Base-by-base conservation (phyloP, 2,888 invertebrate species). In the Nemotelus pantherinus region DNA sequence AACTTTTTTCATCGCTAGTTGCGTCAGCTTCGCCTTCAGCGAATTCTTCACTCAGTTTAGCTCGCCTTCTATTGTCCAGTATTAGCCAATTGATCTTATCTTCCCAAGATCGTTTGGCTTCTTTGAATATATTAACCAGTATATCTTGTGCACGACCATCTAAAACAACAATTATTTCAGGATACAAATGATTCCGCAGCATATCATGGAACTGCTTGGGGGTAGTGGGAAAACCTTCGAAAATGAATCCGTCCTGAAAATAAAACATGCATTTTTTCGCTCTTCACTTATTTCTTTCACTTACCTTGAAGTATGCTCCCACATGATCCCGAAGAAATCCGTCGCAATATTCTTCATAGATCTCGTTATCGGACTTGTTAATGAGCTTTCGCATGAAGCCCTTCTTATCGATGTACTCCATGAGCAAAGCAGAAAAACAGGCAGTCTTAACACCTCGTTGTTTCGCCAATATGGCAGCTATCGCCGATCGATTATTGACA, bases 201-300 rank as follows among this genome's bases (percentile, higher is more conserved):
- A 88, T 84, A 58, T 88, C 81, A 83, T 86, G 85, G 89, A 84
- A 83, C 88, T 89, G 77, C 5, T 77, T 25, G n/a, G 65, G 25
- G 45, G 67, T 77, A 2, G 10, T 48, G 6, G 92, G 92, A 85
- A 90, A 92, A 74, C 90, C 91, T 83, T 92, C 91, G 57, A 92
- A 83, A 58, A 92, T 86, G 82, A 92, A 87, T 3, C 92, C 91
- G 39, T 84, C 85, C 3, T 77, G 50, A n/a, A 78, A 72, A 4
- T 25, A 63, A 10, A 63, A 50, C 5, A 9, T 25, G 25, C 25
- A 25, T 25, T 25, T 25, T 25, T 25, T 25, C 43, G 3, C n/a
- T 53, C 53, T 10, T 7, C 9, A 53, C 10, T 7, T 53, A 53
- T 25, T 25, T 25, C 25, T 25, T 25, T 25, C 4, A 63, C 63